Conservation (phyloP, 1,140 invertebrate genomes). For the Lepidotrigona ventralis region DNA sequence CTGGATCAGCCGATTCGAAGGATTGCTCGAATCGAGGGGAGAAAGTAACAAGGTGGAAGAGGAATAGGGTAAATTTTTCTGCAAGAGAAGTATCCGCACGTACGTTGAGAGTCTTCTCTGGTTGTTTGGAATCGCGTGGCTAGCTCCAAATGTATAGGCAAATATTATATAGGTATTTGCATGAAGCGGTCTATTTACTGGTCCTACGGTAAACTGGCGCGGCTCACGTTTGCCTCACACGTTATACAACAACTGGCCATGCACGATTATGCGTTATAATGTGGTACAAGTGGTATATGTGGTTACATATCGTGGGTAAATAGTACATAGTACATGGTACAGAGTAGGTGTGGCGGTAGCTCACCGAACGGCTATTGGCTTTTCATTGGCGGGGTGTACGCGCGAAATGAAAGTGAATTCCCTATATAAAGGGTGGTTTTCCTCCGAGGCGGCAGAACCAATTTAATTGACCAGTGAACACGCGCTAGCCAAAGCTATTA, state of each 20-base stretch:
- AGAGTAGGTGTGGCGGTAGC: conserved; percentile 73
- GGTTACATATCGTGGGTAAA: conserved; percentile 68
- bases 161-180: conserved; percentile 40
- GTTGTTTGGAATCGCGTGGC: conserved; percentile 26
- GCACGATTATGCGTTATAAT: conserved; percentile 73
- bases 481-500: conserved; percentile 65
- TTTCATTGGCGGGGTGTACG: conserved; percentile 72
- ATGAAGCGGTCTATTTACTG: conserved; percentile 62
- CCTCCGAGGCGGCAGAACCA: conserved; percentile 68
- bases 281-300: conserved; percentile 61
- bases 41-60: neutral
- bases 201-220: conserved; percentile 20
- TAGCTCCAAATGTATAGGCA: conserved; percentile 25
- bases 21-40: neutral
- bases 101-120: conserved; percentile 27
- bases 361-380: conserved; percentile 70
- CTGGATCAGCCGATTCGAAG: neutral
- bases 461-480: conserved; percentile 67
- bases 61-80: neutral
- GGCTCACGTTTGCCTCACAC: conserved; percentile 60
- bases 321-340: conserved; percentile 73
- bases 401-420: conserved; percentile 79
- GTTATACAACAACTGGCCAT: conserved; percentile 75
- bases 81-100: too few species aligned
- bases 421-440: conserved; percentile 81